Percentiles rank a stretch among this genome's conserved stretches.
phyloP scores from a whole-genome alignment of 2,797 vertebrate genomes.

The Channallabes apus region DNA sequence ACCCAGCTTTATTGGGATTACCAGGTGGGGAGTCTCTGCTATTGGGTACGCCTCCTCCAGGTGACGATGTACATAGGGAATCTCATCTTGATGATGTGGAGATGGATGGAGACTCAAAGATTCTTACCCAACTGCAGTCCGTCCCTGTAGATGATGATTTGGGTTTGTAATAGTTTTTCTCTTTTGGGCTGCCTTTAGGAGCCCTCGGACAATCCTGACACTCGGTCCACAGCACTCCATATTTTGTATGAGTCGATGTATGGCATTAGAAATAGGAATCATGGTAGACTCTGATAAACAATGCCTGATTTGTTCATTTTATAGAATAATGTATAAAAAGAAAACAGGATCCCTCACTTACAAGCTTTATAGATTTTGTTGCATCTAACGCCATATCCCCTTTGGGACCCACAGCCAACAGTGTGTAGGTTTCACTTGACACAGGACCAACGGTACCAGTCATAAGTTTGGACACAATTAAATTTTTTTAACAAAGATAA shows the following conservation, averaged over 20 bases:
- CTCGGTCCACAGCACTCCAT: slow-evolving; percentile 1
- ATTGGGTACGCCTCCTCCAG: slow-evolving; percentile 72
- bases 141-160: slow-evolving; percentile 87
- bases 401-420: background rate
- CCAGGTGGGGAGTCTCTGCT: slow-evolving; percentile 80
- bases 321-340: background rate
- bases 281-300: background rate
- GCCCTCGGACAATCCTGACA: slow-evolving; percentile 31
- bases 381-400: background rate
- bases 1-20: slow-evolving; percentile 75
- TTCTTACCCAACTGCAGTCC: slow-evolving; percentile 87
- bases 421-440: background rate
- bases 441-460: background rate
- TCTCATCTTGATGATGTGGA: slow-evolving; percentile 76
- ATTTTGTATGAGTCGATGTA: slow-evolving; percentile 19
- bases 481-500: too few relatives aligned
- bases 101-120: slow-evolving; percentile 79
- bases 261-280: slow-evolving; percentile 24
- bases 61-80: slow-evolving; percentile 67
- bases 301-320: slow-evolving; percentile 1
- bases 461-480: too few relatives aligned
- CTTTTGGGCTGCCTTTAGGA: slow-evolving; percentile 24
- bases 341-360: background rate
- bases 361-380: background rate
- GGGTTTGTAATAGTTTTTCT: slow-evolving; percentile 66